These are phyloP conservation scores for Tribolium freemani DNA, from an alignment of 2,888 invertebrate genomes.

Conservation along the genomic window DNA sequence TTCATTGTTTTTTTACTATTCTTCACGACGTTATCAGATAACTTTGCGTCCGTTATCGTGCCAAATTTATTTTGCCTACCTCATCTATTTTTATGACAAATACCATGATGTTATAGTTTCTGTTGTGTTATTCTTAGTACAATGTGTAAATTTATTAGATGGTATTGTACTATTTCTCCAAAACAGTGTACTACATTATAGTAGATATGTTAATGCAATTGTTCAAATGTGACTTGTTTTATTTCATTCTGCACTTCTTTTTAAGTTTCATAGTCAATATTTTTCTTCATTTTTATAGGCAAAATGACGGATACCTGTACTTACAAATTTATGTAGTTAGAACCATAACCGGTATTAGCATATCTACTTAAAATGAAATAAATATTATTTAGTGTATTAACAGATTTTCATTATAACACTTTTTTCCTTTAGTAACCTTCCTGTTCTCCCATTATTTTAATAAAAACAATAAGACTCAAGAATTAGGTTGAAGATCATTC, in stretches of 20 bases:
- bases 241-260: too few species aligned
- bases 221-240: too few species aligned
- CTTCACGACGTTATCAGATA: constrained; percentile 3
- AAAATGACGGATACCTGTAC: too few species aligned
- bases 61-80: constrained; percentile 32
- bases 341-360: too few species aligned
- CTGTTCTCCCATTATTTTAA: too few species aligned
- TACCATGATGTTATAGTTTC: constrained; percentile 6
- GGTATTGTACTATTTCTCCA: constrained; percentile 30
- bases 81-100: constrained; percentile 12
- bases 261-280: too few species aligned
- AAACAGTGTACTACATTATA: constrained; percentile 29
- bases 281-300: too few species aligned
- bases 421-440: not conserved
- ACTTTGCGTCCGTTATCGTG: constrained; percentile 27
- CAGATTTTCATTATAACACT: not conserved
- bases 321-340: too few species aligned
- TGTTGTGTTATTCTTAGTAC: constrained; percentile 24
- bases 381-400: constrained; percentile 37
- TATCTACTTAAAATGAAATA: constrained; percentile 5
- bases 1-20: constrained; percentile 6
- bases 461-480: too few species aligned
- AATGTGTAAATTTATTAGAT: constrained; percentile 33
- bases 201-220: too few species aligned
- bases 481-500: too few species aligned